These are phyloP conservation scores for Tyria jacobaeae DNA, from an alignment of 2,888 invertebrate species.

Conservation along the genomic window DNA sequence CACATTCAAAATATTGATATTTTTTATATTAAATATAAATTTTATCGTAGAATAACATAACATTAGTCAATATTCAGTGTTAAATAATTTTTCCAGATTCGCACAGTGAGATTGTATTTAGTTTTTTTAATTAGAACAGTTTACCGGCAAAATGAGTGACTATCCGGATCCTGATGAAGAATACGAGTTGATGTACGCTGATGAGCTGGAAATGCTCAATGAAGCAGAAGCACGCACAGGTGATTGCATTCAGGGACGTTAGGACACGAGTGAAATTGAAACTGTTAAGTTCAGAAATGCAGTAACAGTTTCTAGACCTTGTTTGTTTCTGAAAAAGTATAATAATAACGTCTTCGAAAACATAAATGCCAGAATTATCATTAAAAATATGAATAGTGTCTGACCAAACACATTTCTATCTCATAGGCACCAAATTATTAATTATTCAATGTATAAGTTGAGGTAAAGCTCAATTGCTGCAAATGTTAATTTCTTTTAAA, in stretches of 20 bases:
- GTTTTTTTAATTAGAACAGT: background rate
- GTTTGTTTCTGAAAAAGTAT: background rate
- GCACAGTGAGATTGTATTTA: background rate
- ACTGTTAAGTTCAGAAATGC: background rate
- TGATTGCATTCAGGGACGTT: constrained; percentile 37
- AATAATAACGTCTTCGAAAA: too few species aligned
- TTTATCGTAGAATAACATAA: background rate
- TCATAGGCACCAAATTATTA: too few species aligned
- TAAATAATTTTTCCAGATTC: background rate
- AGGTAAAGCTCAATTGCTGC: too few species aligned
- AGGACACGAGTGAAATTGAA: background rate
- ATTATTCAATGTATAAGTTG: too few species aligned
- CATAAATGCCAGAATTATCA: too few species aligned
- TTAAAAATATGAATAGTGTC: background rate
- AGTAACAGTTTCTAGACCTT: too few species aligned
- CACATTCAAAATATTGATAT: background rate
- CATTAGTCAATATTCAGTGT: background rate
- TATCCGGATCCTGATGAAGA: constrained; percentile 88
- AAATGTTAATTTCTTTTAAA: background rate
- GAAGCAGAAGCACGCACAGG: constrained; percentile 78
- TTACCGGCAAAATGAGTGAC: constrained; percentile 66
- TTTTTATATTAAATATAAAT: background rate
- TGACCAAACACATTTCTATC: too few species aligned
- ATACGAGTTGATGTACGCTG: constrained; percentile 90
- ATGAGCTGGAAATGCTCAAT: constrained; percentile 89